Conservation (phyloP, 2,888 invertebrate species). For the Pediacus dermestoides region DNA sequence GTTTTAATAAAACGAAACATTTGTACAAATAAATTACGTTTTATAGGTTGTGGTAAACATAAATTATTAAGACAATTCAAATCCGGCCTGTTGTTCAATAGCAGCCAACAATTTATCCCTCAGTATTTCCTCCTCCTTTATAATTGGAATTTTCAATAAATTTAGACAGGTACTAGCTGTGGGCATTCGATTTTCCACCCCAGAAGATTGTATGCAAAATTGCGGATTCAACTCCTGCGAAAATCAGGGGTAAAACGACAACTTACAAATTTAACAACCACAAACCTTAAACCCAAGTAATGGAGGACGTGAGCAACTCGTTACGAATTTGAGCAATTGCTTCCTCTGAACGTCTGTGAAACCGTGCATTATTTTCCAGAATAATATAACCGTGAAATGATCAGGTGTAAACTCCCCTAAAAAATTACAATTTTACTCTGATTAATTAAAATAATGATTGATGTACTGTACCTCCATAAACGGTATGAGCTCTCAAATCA, state of each 20-base stretch:
- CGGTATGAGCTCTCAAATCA: constrained; percentile 83
- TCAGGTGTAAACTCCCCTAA: constrained; percentile 76
- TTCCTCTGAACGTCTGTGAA: constrained; percentile 83
- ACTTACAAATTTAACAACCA: constrained; percentile 1
- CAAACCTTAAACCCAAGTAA: constrained; percentile 90
- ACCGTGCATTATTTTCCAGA: constrained; percentile 84
- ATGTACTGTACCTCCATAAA: constrained; percentile 66
- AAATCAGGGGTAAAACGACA: constrained; percentile 12
- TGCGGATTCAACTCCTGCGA: constrained; percentile 88
- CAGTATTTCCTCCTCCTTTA: constrained; percentile 71
- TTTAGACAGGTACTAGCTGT: constrained; percentile 99
- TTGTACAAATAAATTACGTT: no score
- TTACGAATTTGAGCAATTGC: constrained; percentile 93
- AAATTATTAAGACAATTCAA: constrained; percentile 83
- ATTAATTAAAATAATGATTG: constrained; percentile 8
- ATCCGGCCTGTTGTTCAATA: constrained; percentile 92
- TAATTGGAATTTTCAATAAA: constrained; percentile 91
- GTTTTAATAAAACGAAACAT: no score
- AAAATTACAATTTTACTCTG: constrained; percentile 13
- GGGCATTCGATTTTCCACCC: constrained; percentile 85
- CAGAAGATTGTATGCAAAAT: constrained; percentile 93
- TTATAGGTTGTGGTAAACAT: no score
- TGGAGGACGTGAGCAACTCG: constrained; percentile 95
- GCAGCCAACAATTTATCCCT: constrained; percentile 85
- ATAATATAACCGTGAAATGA: constrained; percentile 80